Conservation (phyloP, 1,140 invertebrate genomes). For the Zaprionus capensis region DNA sequence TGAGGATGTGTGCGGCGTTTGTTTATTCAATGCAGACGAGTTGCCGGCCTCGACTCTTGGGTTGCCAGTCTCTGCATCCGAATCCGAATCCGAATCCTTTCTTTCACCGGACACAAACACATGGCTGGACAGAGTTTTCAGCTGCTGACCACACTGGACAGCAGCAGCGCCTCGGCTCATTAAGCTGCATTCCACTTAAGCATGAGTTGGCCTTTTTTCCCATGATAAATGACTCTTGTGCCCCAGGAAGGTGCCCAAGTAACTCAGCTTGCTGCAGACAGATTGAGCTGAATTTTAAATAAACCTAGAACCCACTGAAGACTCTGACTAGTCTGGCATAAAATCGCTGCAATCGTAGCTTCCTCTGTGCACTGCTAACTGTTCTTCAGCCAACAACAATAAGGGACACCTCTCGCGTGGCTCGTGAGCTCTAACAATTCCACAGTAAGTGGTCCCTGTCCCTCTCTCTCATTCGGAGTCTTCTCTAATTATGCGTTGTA, state of each 20-base stretch:
- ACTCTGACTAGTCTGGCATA: background rate
- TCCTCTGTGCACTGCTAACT: slow-evolving; percentile 8
- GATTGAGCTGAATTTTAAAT: slow-evolving; percentile 16
- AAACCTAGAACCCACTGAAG: background rate
- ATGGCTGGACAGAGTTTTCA: slow-evolving; percentile 55
- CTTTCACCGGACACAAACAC: slow-evolving; percentile 56
- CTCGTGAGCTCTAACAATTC: slow-evolving; percentile 61
- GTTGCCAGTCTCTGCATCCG: slow-evolving; percentile 8
- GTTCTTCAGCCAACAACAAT: slow-evolving; percentile 49
- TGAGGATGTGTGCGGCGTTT: slow-evolving; percentile 62
- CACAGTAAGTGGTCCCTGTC: slow-evolving; percentile 66
- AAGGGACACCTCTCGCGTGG: slow-evolving; percentile 47
- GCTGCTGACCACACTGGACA: slow-evolving; percentile 78
- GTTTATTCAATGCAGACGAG: slow-evolving; percentile 58
- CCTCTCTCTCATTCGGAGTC: background rate
- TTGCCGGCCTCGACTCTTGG: slow-evolving; percentile 1
- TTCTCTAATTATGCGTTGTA: slow-evolving; percentile 68
- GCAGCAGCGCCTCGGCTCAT: slow-evolving; percentile 45
- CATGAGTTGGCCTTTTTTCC: slow-evolving; percentile 73
- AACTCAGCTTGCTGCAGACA: slow-evolving; percentile 20
- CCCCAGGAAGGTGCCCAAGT: slow-evolving; percentile 12
- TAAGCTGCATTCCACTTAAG: slow-evolving; percentile 73
- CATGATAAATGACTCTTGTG: slow-evolving; percentile 55
- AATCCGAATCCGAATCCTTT: slow-evolving; percentile 37
- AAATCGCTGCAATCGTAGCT: slow-evolving; percentile 22